Conservation (phyloP, 2,113 vertebrate species). For the Epinephelus lanceolatus region DNA sequence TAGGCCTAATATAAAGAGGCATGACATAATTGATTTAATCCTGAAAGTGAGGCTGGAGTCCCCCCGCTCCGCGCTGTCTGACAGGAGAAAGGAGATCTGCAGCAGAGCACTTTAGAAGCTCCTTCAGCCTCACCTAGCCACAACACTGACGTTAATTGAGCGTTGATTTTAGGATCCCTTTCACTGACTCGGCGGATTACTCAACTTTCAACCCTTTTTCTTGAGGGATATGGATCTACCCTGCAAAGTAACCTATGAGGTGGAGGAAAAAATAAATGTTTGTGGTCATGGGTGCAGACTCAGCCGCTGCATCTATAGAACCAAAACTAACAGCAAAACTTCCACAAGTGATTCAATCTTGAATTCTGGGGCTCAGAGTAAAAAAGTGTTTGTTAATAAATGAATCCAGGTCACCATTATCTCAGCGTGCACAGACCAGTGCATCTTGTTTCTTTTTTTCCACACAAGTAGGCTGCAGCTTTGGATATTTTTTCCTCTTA, state of each 20-base stretch:
- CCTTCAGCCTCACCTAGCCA: slow-evolving; percentile 86
- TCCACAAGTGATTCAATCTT: neutral
- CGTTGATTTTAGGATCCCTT: slow-evolving; percentile 84
- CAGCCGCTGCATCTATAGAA: neutral
- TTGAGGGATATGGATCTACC: slow-evolving; percentile 36
- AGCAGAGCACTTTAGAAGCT: slow-evolving; percentile 80
- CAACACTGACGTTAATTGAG: slow-evolving; percentile 83
- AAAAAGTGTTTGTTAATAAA: neutral
- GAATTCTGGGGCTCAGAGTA: neutral
- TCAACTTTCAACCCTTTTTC: slow-evolving; percentile 56
- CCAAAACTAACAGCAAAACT: neutral
- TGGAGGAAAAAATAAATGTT: slow-evolving; percentile 9
- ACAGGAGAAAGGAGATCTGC: slow-evolving; percentile 76
- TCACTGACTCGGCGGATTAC: slow-evolving; percentile 78
- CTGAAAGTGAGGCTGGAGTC: slow-evolving; percentile 52
- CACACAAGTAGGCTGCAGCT: neutral
- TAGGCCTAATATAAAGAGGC: slow-evolving; percentile 4
- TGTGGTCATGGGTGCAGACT: neutral
- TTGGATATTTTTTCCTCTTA: neutral
- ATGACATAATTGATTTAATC: slow-evolving; percentile 45
- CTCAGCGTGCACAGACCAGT: neutral
- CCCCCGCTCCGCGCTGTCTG: slow-evolving; percentile 34
- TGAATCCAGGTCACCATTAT: neutral
- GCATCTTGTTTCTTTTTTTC: neutral
- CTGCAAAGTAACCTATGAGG: slow-evolving; percentile 12